Conservation (phyloP, 2,113 vertebrate species). For the Gopherus flavomarginatus region DNA sequence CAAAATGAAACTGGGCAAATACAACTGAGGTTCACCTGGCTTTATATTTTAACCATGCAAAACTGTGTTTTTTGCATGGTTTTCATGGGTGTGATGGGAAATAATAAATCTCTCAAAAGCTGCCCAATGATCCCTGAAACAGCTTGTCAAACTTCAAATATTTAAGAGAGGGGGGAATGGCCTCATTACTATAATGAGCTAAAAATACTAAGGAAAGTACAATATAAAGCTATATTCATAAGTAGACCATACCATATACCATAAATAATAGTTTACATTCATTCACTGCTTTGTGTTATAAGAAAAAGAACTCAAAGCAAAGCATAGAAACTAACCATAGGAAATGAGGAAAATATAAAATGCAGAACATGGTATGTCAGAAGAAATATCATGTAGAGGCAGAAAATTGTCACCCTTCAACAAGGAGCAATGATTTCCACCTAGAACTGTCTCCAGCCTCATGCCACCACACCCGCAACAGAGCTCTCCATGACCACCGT, state of each 20-base stretch:
- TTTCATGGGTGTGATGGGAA: neutral
- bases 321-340: constrained; percentile 57
- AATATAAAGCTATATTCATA: constrained; percentile 41
- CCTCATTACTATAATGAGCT: constrained; percentile 39
- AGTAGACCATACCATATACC: constrained; percentile 18
- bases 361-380: constrained; percentile 53
- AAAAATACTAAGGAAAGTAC: constrained; percentile 1
- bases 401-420: constrained; percentile 55
- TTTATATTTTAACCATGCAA: neutral
- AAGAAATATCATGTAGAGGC: constrained; percentile 51
- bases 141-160: neutral
- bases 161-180: constrained; percentile 21
- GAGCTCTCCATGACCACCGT: constrained; percentile 24
- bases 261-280: constrained; percentile 66
- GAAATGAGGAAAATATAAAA: constrained; percentile 63
- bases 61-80: neutral
- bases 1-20: neutral
- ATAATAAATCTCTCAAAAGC: neutral
- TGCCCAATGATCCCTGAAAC: neutral
- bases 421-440: constrained; percentile 62
- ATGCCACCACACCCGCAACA: constrained; percentile 47
- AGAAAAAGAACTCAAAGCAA: constrained; percentile 46
- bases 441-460: constrained; percentile 65
- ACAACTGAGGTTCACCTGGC: neutral
- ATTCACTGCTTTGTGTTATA: constrained; percentile 47